Evolutionary conservation across 2,113 vertebrate genomes (phyloP).

Genomic region (Mixornis gularis): DNA sequence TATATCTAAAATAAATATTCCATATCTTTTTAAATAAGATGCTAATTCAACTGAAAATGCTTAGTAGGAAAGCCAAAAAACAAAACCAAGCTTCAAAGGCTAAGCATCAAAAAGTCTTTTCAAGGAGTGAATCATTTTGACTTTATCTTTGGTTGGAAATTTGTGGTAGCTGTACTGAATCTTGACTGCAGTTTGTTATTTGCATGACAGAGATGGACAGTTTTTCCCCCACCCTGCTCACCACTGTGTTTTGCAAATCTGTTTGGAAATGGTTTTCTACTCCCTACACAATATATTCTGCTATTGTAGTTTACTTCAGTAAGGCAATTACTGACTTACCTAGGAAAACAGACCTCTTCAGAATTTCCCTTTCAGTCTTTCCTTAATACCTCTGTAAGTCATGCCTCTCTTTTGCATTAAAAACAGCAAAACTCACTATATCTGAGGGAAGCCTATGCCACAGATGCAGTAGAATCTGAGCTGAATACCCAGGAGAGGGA

Average conservation of each 20-base stretch:
- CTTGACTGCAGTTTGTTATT: neutral
- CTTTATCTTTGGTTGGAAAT: neutral
- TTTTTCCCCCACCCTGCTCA: fast-evolving
- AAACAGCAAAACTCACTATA: neutral
- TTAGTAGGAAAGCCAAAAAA: neutral
- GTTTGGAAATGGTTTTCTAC: neutral
- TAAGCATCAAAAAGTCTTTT: neutral
- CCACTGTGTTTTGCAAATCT: neutral
- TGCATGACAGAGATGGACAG: neutral
- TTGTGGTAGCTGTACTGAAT: neutral
- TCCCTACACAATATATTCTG: neutral
- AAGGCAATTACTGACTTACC: neutral
- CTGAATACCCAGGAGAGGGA: neutral
- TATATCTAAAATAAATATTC: neutral
- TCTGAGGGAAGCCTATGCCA: neutral
- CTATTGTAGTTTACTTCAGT: neutral
- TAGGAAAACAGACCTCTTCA: neutral
- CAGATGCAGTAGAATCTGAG: neutral
- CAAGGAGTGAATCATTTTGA: neutral
- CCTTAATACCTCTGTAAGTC: neutral
- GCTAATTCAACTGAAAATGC: neutral
- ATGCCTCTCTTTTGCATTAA: neutral
- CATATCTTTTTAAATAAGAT: neutral
- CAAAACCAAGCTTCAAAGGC: neutral
- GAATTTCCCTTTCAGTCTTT: neutral